Percentiles rank a stretch among this genome's conserved stretches.
Conservation (phyloP, 2,888 invertebrate species). For the Scaptomyza caliginosa region DNA sequence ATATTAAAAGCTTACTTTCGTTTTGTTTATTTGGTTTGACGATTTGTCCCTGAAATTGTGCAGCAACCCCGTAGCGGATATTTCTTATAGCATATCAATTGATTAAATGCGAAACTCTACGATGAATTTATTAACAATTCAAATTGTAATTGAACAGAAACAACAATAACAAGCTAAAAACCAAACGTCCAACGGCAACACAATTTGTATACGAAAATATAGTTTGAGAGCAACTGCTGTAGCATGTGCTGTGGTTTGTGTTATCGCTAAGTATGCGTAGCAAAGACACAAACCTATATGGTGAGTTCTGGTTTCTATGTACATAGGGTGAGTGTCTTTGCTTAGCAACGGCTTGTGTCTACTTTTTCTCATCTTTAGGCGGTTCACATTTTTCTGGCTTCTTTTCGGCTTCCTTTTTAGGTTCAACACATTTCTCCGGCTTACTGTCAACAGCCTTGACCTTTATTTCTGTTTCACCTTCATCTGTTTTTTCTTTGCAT, state of each 20-base stretch:
- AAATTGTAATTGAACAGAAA: conserved; percentile 50
- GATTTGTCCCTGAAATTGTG: conserved; percentile 75
- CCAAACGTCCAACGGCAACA: conserved; percentile 11
- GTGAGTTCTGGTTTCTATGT: neutral
- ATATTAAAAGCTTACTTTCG: conserved; percentile 9
- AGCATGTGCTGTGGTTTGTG: conserved; percentile 5
- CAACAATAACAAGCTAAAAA: conserved; percentile 22
- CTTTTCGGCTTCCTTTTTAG: neutral
- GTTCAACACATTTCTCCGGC: neutral
- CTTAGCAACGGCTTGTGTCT: neutral
- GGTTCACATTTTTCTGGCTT: neutral
- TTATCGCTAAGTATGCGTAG: conserved; percentile 6
- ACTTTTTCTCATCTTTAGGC: conserved; percentile 10
- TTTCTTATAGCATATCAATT: conserved; percentile 60
- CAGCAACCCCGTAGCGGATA: conserved; percentile 63
- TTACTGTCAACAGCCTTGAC: neutral
- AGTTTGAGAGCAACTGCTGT: conserved; percentile 30
- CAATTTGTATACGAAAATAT: conserved; percentile 1
- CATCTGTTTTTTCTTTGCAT: neutral
- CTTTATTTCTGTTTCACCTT: neutral
- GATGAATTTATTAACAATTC: conserved; percentile 72
- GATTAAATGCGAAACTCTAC: conserved; percentile 53
- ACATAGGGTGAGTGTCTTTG: neutral
- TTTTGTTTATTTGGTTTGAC: conserved; percentile 14
- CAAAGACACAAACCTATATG: neutral